Evolutionary conservation across 2,888 invertebrate species (phyloP).

Genomic region (Agrochola macilenta): DNA sequence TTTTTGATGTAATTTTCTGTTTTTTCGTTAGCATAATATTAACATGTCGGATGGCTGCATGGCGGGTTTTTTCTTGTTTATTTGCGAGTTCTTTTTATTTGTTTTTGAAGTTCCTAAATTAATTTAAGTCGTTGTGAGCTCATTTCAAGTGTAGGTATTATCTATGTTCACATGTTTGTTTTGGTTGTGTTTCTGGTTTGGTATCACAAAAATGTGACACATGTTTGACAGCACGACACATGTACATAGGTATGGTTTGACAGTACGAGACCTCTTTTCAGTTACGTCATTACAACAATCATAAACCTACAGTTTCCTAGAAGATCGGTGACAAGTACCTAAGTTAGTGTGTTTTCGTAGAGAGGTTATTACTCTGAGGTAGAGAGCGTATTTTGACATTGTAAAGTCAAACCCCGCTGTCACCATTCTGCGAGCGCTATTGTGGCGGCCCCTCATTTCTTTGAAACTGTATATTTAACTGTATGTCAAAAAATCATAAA

Average conservation of each 20-base stretch:
- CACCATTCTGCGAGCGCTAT: no score
- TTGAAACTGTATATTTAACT: no score
- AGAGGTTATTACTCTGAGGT: no score
- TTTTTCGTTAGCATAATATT: conserved; percentile 58
- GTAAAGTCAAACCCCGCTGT: no score
- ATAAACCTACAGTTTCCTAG: no score
- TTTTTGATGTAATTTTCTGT: conserved; percentile 63
- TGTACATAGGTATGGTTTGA: not conserved
- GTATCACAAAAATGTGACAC: not conserved
- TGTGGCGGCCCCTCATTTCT: no score
- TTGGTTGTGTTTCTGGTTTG: not conserved
- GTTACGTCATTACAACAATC: not conserved
- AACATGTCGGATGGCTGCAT: conserved; percentile 41
- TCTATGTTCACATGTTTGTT: not conserved
- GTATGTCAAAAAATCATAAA: no score
- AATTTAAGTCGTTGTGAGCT: not conserved
- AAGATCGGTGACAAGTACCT: no score
- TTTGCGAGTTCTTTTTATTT: conserved; percentile 27
- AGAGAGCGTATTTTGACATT: no score
- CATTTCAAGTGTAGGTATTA: no score
- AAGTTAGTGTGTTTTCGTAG: no score
- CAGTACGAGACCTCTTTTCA: not conserved
- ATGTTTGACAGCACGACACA: not conserved
- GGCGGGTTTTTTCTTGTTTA: conserved; percentile 38
- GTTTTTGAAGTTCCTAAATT: conserved; percentile 19